Evolutionary conservation across 1,140 invertebrate genomes (phyloP).

Genomic region (Camponotus pennsylvanicus): DNA sequence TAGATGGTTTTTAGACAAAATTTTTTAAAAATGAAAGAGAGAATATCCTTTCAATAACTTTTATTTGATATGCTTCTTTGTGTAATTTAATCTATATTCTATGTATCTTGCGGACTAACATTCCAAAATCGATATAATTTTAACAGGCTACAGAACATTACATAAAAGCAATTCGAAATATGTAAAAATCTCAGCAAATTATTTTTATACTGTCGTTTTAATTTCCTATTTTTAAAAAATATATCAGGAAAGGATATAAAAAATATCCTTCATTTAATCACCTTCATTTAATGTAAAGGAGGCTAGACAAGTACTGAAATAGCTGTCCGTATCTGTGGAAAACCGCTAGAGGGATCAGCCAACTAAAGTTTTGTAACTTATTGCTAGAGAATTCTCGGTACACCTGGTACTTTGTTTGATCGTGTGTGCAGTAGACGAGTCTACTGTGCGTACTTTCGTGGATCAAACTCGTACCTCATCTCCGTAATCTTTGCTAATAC

Average conservation of each 20-base stretch:
- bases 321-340: slow-evolving; percentile 40
- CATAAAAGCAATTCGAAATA: not conserved
- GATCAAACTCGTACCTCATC: slow-evolving; percentile 56
- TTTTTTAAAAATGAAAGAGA: not conserved
- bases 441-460: slow-evolving; percentile 49
- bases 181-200: not conserved
- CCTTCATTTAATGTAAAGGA: slow-evolving; percentile 38
- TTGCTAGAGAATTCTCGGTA: slow-evolving; percentile 52
- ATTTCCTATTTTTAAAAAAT: not conserved
- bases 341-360: slow-evolving; percentile 55
- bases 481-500: slow-evolving; percentile 59
- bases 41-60: not conserved
- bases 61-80: not conserved
- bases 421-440: slow-evolving; percentile 36
- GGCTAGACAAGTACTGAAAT: slow-evolving; percentile 53
- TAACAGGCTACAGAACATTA: slow-evolving; percentile 5
- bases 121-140: not conserved
- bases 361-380: slow-evolving; percentile 61
- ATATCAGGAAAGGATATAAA: not conserved
- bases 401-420: slow-evolving; percentile 55
- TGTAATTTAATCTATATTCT: not conserved
- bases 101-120: not conserved
- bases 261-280: slow-evolving; percentile 1
- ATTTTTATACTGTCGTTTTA: not conserved
- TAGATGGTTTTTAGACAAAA: not conserved